phyloP scores from a whole-genome alignment of 2,113 vertebrate genomes.

The Anser cygnoides region DNA sequence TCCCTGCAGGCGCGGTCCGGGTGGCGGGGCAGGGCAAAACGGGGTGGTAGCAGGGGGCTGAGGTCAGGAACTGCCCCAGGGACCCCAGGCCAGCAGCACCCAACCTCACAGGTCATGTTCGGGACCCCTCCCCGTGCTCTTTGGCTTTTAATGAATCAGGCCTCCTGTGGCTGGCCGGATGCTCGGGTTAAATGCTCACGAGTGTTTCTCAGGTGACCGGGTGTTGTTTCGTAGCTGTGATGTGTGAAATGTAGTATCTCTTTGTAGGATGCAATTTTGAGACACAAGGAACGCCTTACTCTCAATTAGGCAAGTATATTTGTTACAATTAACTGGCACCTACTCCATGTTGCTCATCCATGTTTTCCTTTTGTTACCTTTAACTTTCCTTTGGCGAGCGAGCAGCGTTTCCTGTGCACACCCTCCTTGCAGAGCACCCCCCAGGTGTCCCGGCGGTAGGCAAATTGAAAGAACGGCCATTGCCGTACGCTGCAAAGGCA shows the following conservation, averaged over 20 bases:
- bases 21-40: not conserved
- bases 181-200: not conserved
- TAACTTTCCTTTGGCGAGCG: not conserved
- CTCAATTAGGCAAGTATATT: conserved; percentile 84
- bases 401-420: not conserved
- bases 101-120: not conserved
- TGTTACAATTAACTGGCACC: conserved; percentile 10
- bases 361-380: not conserved
- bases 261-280: conserved; percentile 85
- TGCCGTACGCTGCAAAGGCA: not conserved
- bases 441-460: not conserved
- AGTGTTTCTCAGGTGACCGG: not conserved
- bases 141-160: conserved; percentile 72
- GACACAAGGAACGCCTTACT: conserved; percentile 80
- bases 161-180: not conserved
- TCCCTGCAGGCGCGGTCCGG: conserved; percentile 16
- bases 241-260: conserved; percentile 80
- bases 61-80: not conserved
- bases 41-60: not conserved
- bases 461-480: not conserved
- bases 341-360: not conserved
- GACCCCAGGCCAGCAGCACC: not conserved
- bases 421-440: not conserved
- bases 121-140: not conserved
- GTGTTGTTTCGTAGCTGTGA: conserved; percentile 66